A percentile compares a stretch with the other conserved stretches of the same genome.
Evolutionary conservation across 35 echinoderm and acorn worm species (phyloP).

Genomic region (Chiridota heheva): DNA sequence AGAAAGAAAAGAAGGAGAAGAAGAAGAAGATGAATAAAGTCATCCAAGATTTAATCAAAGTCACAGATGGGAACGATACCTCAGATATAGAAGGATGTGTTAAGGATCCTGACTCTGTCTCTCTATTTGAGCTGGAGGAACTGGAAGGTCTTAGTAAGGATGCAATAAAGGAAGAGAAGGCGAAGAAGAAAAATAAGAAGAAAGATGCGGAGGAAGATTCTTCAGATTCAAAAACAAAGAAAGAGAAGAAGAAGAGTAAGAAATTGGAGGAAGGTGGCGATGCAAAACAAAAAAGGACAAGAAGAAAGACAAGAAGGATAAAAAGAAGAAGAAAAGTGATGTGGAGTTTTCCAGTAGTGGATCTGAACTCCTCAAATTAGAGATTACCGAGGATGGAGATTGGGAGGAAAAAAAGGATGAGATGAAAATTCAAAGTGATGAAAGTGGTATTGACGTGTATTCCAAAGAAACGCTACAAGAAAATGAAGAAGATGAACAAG

Average conservation of each 20-base stretch:
- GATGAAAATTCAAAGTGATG: too few relatives aligned
- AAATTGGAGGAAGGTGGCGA: neutral
- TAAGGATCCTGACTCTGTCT: neutral
- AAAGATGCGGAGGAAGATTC: neutral
- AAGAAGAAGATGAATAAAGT: neutral
- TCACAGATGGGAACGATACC: neutral
- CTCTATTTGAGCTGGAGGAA: too few relatives aligned
- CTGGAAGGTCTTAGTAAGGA: too few relatives aligned
- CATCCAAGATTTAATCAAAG: too few relatives aligned
- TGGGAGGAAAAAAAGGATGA: neutral
- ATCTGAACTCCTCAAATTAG: too few relatives aligned
- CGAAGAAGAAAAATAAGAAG: conserved; percentile 18
- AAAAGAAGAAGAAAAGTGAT: neutral
- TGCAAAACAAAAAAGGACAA: too few relatives aligned
- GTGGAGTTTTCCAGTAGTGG: too few relatives aligned
- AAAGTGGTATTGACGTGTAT: too few relatives aligned
- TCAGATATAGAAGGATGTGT: too few relatives aligned
- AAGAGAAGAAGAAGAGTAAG: conserved; percentile 14
- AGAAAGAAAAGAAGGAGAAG: conserved; percentile 13
- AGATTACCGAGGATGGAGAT: too few relatives aligned
- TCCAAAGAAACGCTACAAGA: too few relatives aligned
- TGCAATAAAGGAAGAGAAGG: conserved; percentile 15
- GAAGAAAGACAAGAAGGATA: conserved; percentile 4
- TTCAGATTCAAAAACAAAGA: conserved; percentile 3
- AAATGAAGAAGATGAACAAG: too few relatives aligned